Base-by-base conservation (phyloP, 2,888 invertebrate genomes). In the Stictocephala bisonia region DNA sequence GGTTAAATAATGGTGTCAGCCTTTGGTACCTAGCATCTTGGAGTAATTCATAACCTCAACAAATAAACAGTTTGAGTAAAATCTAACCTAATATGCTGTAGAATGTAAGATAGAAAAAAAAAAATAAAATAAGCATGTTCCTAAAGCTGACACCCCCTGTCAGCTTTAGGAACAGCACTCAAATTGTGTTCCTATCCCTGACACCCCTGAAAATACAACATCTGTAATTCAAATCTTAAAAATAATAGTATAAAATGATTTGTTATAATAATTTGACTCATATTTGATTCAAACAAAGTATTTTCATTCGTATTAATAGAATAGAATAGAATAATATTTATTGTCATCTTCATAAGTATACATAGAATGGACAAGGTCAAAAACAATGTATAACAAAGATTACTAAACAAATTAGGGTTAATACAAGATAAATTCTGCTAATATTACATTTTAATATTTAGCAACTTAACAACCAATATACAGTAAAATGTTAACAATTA, bases 111-210 rank as follows among this genome's bases (percentile, higher is more conserved):
- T 13, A 18, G 15, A 44, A 18, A 15, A 15, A 44, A 44, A 44
- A 44, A 44, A 3, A 35, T 35, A 35, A 3, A n/a, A n/a, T 13
- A n/a, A n/a, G n/a, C n/a, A n/a, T 7, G 13, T 44, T 44, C 44
- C 44, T 13, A 44, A 44, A 44, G 44, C 44, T 44, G 44, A 44
- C 44, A 44, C 44, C 44, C 44, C 44, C 44, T 13, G 44, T 44
- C 44, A 44, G 44, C 15, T 44, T 44, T 15, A 44, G 44, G 44
- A 44, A 44, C 44, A 44, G 18, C 4, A 44, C 15, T 44, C n/a
- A 3, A 15, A 15, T 44, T 44, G 44, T 44, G 44, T 44, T 4
- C 44, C 44, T 3, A 44, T 7, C 15, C 44, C 4, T 7, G 44
- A 44, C 44, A 44, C 44, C 13, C 44, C 44, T 44, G 18, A 13